A percentile compares a stretch with the other conserved stretches of the same genome.
phyloP scores from a whole-genome alignment of 1,140 invertebrate genomes.

The Eriocheir sinensis region DNA sequence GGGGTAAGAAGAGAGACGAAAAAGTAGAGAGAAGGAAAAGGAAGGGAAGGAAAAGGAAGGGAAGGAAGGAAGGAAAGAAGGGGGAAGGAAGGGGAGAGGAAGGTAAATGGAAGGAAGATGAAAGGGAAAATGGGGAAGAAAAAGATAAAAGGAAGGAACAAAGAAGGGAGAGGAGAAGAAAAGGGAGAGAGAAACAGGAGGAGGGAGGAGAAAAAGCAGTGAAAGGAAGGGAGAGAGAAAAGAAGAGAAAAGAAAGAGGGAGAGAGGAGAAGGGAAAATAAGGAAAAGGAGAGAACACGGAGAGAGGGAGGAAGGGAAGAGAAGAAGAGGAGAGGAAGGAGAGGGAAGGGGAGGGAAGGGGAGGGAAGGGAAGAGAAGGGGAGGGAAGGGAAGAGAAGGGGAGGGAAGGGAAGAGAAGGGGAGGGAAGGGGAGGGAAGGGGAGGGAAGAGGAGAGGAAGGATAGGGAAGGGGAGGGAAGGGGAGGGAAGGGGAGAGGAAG shows the following conservation, averaged over 20 bases:
- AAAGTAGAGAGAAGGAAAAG: not conserved
- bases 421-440: not conserved
- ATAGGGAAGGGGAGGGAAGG: not conserved
- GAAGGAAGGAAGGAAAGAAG: not conserved
- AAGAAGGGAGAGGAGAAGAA: conserved; percentile 5
- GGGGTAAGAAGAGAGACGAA: not conserved
- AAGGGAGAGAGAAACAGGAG: too few species aligned
- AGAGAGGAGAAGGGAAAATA: conserved; percentile 22
- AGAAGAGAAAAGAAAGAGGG: too few species aligned
- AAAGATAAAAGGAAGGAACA: not conserved
- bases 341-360: not conserved
- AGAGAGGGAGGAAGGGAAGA: conserved; percentile 7
- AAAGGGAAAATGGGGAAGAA: not conserved
- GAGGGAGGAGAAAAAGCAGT: not conserved
- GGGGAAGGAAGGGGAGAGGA: not conserved
- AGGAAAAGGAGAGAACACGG: not conserved
- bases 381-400: not conserved
- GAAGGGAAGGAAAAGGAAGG: not conserved
- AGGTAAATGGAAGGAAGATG: not conserved
- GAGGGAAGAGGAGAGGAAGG: not conserved
- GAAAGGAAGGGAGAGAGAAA: not conserved
- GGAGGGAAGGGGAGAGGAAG: not conserved
- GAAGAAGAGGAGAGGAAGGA: not conserved
- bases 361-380: not conserved
- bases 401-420: not conserved